Percentiles rank a stretch among this genome's conserved stretches.
Evolutionary conservation across 2,888 invertebrate genomes (phyloP).

Genomic region (Tetragnatha montana): DNA sequence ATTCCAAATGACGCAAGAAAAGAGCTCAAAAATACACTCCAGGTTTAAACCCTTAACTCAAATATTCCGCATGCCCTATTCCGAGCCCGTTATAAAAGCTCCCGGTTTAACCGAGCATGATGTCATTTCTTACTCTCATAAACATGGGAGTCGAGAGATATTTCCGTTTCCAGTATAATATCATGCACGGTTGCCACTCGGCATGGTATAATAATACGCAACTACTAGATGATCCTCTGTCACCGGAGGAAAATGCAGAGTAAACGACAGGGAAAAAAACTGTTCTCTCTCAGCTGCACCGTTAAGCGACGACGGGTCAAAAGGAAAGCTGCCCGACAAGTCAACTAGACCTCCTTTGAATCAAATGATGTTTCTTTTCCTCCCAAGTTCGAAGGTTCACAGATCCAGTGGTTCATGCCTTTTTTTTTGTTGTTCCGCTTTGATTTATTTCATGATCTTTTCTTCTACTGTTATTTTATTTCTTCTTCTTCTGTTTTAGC

Average conservation of each 20-base stretch:
- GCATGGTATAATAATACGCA: neutral
- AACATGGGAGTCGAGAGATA: neutral
- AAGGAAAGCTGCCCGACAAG: constrained; percentile 36
- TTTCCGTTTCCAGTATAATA: neutral
- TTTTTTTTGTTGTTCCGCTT: neutral
- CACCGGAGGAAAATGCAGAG: neutral
- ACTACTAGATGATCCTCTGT: neutral
- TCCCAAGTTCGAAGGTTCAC: constrained; percentile 48
- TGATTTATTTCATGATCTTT: neutral
- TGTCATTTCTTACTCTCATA: neutral
- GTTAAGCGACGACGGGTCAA: constrained; percentile 28
- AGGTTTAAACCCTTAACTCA: too few species aligned
- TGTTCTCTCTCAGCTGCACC: neutral
- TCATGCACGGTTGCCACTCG: neutral
- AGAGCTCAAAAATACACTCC: too few species aligned
- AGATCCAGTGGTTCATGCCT: constrained; percentile 27
- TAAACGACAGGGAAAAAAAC: neutral
- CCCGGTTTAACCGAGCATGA: neutral
- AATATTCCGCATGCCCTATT: neutral
- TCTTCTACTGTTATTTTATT: constrained; percentile 6
- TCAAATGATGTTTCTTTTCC: constrained; percentile 1
- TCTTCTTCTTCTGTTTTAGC: constrained; percentile 8
- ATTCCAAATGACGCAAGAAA: too few species aligned
- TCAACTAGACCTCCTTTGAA: neutral
- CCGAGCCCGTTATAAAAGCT: neutral